A percentile compares a stretch with the other conserved stretches of the same genome.
Evolutionary conservation across 2,113 vertebrate genomes (phyloP).

Genomic region (Tor tambroides): DNA sequence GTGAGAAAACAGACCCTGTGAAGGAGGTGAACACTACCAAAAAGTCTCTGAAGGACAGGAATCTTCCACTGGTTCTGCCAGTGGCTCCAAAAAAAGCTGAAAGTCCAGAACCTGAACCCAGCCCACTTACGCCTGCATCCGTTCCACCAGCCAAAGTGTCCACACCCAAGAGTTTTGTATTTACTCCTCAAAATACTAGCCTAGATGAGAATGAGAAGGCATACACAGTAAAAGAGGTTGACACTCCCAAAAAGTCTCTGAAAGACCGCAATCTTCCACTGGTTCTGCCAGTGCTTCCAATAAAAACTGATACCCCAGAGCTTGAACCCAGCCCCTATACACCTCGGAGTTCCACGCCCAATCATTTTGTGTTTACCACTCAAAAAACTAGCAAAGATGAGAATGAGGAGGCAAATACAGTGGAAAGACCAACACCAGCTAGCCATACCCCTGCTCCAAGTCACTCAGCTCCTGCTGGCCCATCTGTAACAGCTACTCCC

Average conservation of each 20-base stretch:
- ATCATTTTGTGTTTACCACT: constrained; percentile 60
- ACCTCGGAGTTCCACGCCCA: constrained; percentile 16
- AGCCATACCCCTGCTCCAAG: neutral
- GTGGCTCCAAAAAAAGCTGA: constrained; percentile 37
- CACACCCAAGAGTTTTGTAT: constrained; percentile 60
- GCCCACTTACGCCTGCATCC: neutral
- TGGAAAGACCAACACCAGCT: neutral
- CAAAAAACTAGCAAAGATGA: constrained; percentile 50
- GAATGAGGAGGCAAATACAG: constrained; percentile 15
- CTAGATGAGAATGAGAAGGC: constrained; percentile 22
- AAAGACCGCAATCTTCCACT: constrained; percentile 61
- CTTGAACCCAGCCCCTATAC: constrained; percentile 42
- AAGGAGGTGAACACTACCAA: constrained; percentile 5
- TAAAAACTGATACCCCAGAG: constrained; percentile 48
- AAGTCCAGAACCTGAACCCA: constrained; percentile 53
- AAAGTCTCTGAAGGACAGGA: constrained; percentile 62
- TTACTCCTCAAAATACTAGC: constrained; percentile 53
- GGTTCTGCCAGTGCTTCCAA: neutral
- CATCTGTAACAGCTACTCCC: constrained; percentile 37
- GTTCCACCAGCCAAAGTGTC: neutral
- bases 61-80: constrained; percentile 20
- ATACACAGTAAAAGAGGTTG: neutral
- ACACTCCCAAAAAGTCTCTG: constrained; percentile 38
- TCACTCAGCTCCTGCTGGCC: neutral
- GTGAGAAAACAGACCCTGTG: neutral